These are phyloP conservation scores for Limnephilus lunatus DNA, from an alignment of 2,888 invertebrate genomes.

Conservation along the genomic window DNA sequence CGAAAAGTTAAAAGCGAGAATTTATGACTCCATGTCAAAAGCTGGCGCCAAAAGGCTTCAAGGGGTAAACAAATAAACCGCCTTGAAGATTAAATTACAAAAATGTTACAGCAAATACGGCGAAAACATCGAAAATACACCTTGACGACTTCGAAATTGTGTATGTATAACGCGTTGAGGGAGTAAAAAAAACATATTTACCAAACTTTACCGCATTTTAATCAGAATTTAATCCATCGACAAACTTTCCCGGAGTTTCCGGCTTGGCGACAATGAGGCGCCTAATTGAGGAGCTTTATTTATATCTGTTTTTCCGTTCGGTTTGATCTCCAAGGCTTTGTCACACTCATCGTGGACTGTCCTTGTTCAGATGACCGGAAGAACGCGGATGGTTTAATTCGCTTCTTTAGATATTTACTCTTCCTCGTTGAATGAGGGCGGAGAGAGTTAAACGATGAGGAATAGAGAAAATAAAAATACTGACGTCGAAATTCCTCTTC, in stretches of 20 bases:
- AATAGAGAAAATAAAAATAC: background rate
- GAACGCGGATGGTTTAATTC: background rate
- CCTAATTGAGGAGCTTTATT: constrained; percentile 24
- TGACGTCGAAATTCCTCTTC: no score
- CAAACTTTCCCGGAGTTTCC: background rate
- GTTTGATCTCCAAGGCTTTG: background rate
- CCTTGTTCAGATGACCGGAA: background rate
- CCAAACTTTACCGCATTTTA: background rate
- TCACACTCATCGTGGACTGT: background rate
- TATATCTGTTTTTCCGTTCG: background rate
- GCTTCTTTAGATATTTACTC: background rate
- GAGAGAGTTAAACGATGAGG: background rate
- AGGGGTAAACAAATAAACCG: background rate
- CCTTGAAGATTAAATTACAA: background rate
- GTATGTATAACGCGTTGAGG: background rate
- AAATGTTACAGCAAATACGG: background rate
- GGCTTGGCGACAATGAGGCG: constrained; percentile 6
- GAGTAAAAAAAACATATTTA: background rate
- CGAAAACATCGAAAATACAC: background rate
- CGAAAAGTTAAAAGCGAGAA: background rate
- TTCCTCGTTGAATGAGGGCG: background rate
- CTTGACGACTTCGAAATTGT: background rate
- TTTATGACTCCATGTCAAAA: background rate
- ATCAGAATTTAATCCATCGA: background rate
- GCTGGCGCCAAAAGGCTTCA: background rate